Conservation (phyloP, 2,888 invertebrate genomes). For the Phytoseiulus persimilis region DNA sequence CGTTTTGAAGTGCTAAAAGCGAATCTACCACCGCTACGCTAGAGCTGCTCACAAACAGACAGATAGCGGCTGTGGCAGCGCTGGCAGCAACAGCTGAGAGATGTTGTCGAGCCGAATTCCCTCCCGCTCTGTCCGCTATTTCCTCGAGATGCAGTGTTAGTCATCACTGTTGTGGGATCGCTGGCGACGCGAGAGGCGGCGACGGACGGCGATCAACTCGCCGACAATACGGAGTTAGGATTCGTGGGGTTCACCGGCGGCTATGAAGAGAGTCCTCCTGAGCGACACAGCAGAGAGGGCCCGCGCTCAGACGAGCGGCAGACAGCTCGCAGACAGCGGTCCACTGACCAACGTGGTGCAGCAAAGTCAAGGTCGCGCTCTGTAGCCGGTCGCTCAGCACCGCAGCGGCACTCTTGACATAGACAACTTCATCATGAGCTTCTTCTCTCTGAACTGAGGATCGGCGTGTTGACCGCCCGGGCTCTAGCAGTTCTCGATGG, state of each 20-base stretch:
- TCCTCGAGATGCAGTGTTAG: background rate
- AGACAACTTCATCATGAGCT: background rate
- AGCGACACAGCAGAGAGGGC: background rate
- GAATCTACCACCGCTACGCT: background rate
- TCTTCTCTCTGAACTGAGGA: background rate
- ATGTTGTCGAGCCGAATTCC: background rate
- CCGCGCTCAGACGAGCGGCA: background rate
- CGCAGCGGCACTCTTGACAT: background rate
- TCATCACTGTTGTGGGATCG: background rate
- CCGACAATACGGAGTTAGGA: no score
- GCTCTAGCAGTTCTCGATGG: no score
- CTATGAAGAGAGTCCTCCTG: background rate
- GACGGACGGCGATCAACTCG: no score
- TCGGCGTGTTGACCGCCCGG: background rate
- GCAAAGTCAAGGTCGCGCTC: background rate
- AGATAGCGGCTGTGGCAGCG: background rate
- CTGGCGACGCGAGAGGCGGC: background rate
- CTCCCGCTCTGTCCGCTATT: background rate
- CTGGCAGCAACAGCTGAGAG: background rate
- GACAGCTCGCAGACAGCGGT: conserved; percentile 5
- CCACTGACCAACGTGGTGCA: background rate
- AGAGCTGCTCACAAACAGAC: background rate
- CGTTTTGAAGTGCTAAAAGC: background rate
- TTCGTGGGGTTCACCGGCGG: no score
- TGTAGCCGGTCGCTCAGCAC: background rate